phyloP scores from a whole-genome alignment of 2,888 invertebrate genomes.

The Frankliniella intonsa region DNA sequence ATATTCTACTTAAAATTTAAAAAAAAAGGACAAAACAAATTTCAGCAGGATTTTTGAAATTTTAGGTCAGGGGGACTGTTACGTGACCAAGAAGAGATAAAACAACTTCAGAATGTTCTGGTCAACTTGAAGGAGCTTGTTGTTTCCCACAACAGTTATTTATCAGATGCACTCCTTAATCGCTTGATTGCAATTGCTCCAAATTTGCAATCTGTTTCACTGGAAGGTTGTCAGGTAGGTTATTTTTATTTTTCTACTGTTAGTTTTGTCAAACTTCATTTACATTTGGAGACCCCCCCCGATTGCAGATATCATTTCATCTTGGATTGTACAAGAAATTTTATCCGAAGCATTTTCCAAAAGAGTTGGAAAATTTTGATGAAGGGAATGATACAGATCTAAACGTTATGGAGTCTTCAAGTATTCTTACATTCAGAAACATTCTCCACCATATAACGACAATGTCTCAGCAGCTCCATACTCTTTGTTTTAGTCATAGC shows the following conservation, averaged over 20 bases:
- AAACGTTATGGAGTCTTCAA: neutral
- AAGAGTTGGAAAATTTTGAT: conserved; percentile 42
- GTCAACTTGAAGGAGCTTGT: conserved; percentile 56
- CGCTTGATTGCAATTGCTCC: conserved; percentile 60
- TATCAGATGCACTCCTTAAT: conserved; percentile 68
- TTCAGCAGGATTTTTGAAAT: neutral
- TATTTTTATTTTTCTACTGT: neutral
- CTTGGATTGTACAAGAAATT: conserved; percentile 62
- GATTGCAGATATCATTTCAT: conserved; percentile 58
- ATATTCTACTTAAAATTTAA: conserved; percentile 45
- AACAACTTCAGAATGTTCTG: conserved; percentile 47
- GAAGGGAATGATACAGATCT: conserved; percentile 54
- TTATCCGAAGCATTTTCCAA: conserved; percentile 50
- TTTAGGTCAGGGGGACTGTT: neutral
- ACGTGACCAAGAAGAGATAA: conserved; percentile 52
- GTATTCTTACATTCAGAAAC: conserved; percentile 62
- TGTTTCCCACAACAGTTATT: conserved; percentile 62
- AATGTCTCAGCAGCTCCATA: conserved; percentile 54
- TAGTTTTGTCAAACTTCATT: neutral
- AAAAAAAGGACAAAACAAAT: neutral
- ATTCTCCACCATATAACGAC: conserved; percentile 55
- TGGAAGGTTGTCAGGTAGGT: conserved; percentile 57
- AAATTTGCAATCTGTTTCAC: conserved; percentile 56
- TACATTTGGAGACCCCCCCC: too few species aligned
- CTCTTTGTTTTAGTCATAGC: conserved; percentile 62